These are phyloP conservation scores for Selenia dentaria DNA, from an alignment of 2,888 invertebrate genomes.

Conservation along the genomic window DNA sequence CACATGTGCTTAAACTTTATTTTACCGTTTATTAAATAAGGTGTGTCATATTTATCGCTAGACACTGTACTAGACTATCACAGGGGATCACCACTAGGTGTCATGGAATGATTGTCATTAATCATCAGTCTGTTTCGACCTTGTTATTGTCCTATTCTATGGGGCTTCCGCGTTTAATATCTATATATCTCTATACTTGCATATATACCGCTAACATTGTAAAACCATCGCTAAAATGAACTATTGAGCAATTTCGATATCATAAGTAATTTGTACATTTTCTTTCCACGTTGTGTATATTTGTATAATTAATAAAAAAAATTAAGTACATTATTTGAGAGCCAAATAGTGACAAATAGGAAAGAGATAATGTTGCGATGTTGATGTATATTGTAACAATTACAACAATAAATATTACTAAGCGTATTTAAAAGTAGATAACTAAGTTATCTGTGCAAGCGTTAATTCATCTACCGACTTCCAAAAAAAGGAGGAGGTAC, in stretches of 20 bases:
- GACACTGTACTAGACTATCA: slow-evolving; percentile 55
- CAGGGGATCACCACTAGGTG: slow-evolving; percentile 50
- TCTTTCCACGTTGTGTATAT: slow-evolving; percentile 11
- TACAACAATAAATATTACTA: too few relatives aligned
- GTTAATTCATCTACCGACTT: too few relatives aligned
- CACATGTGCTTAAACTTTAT: too few relatives aligned
- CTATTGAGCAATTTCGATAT: slow-evolving; percentile 25
- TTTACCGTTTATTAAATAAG: too few relatives aligned
- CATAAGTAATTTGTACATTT: slow-evolving; percentile 22
- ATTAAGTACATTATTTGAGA: slow-evolving; percentile 17
- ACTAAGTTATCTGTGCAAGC: too few relatives aligned
- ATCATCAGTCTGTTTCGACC: slow-evolving; percentile 29
- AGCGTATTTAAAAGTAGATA: too few relatives aligned
- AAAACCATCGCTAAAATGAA: slow-evolving; percentile 17
- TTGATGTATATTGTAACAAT: too few relatives aligned
- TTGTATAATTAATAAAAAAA: too few relatives aligned
- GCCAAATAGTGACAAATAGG: not conserved
- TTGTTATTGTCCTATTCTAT: slow-evolving; percentile 27
- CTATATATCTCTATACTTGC: slow-evolving; percentile 12
- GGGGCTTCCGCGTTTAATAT: slow-evolving; percentile 30
- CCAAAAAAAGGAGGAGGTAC: too few relatives aligned
- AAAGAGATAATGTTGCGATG: slow-evolving; percentile 3
- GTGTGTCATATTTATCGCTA: slow-evolving; percentile 35
- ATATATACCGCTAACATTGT: slow-evolving; percentile 11
- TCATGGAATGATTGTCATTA: slow-evolving; percentile 47